A percentile compares a stretch with the other conserved stretches of the same genome.
phyloP scores from a whole-genome alignment of 1,140 invertebrate species.

The Limonius californicus region DNA sequence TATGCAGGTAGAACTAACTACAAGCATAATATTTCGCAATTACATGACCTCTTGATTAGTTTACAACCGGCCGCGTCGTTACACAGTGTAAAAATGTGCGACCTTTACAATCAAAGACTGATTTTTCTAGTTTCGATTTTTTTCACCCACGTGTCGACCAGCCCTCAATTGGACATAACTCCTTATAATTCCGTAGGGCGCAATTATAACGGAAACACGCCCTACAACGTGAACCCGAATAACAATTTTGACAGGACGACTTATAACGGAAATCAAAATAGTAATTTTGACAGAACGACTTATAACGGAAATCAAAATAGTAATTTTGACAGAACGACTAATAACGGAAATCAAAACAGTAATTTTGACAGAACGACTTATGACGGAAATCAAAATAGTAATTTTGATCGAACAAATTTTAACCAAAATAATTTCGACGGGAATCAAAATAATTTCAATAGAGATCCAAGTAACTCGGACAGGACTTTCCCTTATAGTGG shows the following conservation, averaged over 20 bases:
- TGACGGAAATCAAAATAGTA: too few relatives aligned
- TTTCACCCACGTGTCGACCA: too few relatives aligned
- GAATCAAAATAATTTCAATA: not conserved
- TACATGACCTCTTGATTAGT: not conserved
- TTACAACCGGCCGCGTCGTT: not conserved
- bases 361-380: too few relatives aligned
- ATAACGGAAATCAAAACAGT: too few relatives aligned
- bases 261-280: not conserved
- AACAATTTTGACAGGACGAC: not conserved
- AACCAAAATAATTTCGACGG: too few relatives aligned
- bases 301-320: too few relatives aligned
- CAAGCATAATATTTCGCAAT: slow-evolving; percentile 3
- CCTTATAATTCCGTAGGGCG: not conserved
- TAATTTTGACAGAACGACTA: too few relatives aligned
- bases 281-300: not conserved
- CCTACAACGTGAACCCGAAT: not conserved
- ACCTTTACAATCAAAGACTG: not conserved
- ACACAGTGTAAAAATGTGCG: not conserved
- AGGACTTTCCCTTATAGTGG: not conserved
- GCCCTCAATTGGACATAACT: not conserved
- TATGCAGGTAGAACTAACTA: slow-evolving; percentile 24
- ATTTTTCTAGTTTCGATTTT: not conserved
- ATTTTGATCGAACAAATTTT: too few relatives aligned
- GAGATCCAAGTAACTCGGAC: not conserved
- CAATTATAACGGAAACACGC: not conserved